Base-by-base conservation (phyloP, 2,888 invertebrate species). In the Melanchra persicariae region DNA sequence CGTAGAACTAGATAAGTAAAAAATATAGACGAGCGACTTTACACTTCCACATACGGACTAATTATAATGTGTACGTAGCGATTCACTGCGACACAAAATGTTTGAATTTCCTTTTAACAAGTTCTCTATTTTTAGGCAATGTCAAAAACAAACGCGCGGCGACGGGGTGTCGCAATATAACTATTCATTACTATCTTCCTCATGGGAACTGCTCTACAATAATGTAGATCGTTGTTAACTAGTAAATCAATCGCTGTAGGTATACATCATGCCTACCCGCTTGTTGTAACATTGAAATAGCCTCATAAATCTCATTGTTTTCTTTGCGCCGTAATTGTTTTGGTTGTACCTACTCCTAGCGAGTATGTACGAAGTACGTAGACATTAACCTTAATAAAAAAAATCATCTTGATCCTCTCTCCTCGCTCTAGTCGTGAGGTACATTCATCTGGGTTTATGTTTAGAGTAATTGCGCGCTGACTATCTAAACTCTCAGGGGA, bases 371-470 rank as follows among this genome's bases (percentile, higher is more conserved):
- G 22, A 15, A 30, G 52, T 63, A 73, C 61, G 59, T 65, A 59
- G 57, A 57, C 51, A 60, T 77, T 77, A 74, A 60, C 77, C 79
- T 77, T 74, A 74, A 69, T 79, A 73, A 79, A 70, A 79, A 82
- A 72, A 45, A 82, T 73, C 66, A 66, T 77, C 74, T 68, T 68
- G 71, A 68, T 60, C 70, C 62, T 61, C 60, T 59, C 64, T 70
- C 57, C 60, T 45, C 47, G 19, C 51, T 37, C 57, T 8, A 43
- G 30, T 54, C 22, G 51, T n/a, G 12, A 15, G 47, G 65, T 65
- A 73, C 54, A 74, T 68, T 67, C 73, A 74, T 73, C 73, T 80
- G 69, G 47, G 70, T 77, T 82, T 82, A 68, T 82, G 80, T 77
- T 80, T 75, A 66, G 72, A 77, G 67, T 80, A 82, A 80, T 82